Base-by-base conservation (phyloP, 2,113 vertebrate species). In the Ochotona curzoniae region DNA sequence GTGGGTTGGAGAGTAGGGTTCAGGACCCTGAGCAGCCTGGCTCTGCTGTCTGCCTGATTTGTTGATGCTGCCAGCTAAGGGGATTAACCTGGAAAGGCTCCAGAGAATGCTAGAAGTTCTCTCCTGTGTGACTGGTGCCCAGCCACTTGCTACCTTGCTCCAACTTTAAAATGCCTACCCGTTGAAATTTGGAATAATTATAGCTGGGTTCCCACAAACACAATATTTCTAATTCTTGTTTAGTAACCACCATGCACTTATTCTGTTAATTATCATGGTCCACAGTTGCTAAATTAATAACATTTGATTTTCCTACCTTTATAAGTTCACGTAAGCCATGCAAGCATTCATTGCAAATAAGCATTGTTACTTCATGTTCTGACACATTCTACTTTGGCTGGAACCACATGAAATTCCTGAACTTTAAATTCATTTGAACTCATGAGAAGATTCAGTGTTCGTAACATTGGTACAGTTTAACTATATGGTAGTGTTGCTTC, bases 391-490 rank as follows among this genome's bases (percentile, higher is more conserved):
- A 2, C 75, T 87, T 93, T 95, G 75, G 38, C 74, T 95, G 91
- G 81, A 95, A 83, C 74, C 82, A 92, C 86, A 83, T 80, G 79
- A 86, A 89, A 26, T 44, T 67, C 82, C 49, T 96, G 86, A 94
- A 95, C 95, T 95, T 94, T 91, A 92, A 94, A 83, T 95, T 85
- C 51, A 83, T 44, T 92, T 84, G 83, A 83, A 63, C 38, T 92
- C 9, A 93, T 89, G 57, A 81, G 71, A 95, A 69, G 83, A 85
- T 84, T 94, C 92, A 94, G 79, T 84, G 75, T 89, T 93, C 87
- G 80, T 74, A 71, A 28, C 28, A 70, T 20, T 75, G 51, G 35
- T 82, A 67, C 85, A 32, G 60, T 82, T 96, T 93, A 84, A 84
- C 76, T 83, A 69, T 64, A 91, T 61, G 87, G 8, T 80, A 10